Percentiles rank a stretch among this genome's conserved stretches.
Evolutionary conservation across 2,888 invertebrate genomes (phyloP).

Genomic region (Mesopsocus fuscifrons): DNA sequence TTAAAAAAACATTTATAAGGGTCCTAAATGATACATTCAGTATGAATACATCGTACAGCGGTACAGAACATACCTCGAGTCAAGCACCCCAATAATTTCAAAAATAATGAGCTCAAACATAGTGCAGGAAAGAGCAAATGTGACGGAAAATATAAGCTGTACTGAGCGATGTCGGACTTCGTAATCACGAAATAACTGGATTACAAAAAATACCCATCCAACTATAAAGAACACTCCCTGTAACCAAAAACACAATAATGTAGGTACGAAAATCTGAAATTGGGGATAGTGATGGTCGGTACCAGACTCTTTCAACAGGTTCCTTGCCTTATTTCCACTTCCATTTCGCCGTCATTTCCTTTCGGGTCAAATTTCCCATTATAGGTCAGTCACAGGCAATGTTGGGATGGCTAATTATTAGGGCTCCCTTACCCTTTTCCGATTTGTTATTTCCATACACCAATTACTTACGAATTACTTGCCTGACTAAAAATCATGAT

Average conservation of each 20-base stretch:
- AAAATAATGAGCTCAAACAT: constrained; percentile 99
- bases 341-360: too few species aligned
- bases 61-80: constrained; percentile 49
- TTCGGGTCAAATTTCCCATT: too few species aligned
- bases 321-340: too few species aligned
- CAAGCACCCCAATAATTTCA: constrained; percentile 87
- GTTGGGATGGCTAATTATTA: too few species aligned
- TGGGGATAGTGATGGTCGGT: constrained; percentile 3
- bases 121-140: constrained; percentile 90
- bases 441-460: constrained; percentile 2
- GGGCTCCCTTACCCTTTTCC: too few species aligned
- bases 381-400: too few species aligned
- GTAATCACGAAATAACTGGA: constrained; percentile 90
- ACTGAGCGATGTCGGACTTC: constrained; percentile 91
- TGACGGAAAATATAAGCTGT: constrained; percentile 87
- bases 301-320: too few species aligned
- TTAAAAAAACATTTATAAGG: constrained; percentile 10
- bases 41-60: neutral
- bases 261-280: neutral
- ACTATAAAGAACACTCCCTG: constrained; percentile 88
- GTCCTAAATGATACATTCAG: too few species aligned
- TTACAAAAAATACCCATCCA: constrained; percentile 97
- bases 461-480: constrained; percentile 17
- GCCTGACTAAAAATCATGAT: constrained; percentile 71
- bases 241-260: constrained; percentile 20